Evolutionary conservation across 2,888 invertebrate genomes (phyloP).

Genomic region (Tetramorium bicarinatum): DNA sequence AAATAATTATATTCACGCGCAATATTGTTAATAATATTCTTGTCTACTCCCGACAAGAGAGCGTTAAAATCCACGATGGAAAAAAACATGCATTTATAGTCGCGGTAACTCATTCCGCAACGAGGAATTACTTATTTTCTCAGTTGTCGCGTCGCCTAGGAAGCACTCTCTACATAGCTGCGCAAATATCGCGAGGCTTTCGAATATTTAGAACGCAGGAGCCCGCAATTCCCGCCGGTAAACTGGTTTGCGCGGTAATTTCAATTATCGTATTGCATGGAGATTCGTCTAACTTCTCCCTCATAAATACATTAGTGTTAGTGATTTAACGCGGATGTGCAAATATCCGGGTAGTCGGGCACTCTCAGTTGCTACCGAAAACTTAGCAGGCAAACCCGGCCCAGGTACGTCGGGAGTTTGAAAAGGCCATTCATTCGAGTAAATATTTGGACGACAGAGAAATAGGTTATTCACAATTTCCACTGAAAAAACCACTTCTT

Average conservation of each 20-base stretch:
- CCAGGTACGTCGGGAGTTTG: slow-evolving; percentile 43
- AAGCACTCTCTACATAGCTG: background rate
- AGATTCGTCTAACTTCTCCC: slow-evolving; percentile 56
- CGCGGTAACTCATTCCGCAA: background rate
- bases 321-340: slow-evolving; percentile 58
- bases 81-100: background rate
- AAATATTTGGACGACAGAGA: slow-evolving; percentile 54
- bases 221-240: slow-evolving; percentile 54
- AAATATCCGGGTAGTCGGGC: slow-evolving; percentile 56
- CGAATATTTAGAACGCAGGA: slow-evolving; percentile 54
- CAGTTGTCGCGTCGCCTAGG: slow-evolving; percentile 5
- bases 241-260: slow-evolving; percentile 58
- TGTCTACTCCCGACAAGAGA: background rate
- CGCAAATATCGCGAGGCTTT: slow-evolving; percentile 48
- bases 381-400: slow-evolving; percentile 44
- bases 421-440: slow-evolving; percentile 53
- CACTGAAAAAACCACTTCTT: background rate
- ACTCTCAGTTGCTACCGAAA: slow-evolving; percentile 51
- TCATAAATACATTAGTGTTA: slow-evolving; percentile 59
- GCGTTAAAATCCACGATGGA: background rate
- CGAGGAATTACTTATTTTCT: slow-evolving; percentile 27
- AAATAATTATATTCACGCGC: background rate
- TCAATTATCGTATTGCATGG: slow-evolving; percentile 58
- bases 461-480: slow-evolving; percentile 34
- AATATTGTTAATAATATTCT: slow-evolving; percentile 1